Percentiles rank a stretch among this genome's conserved stretches.
phyloP scores from a whole-genome alignment of 1,140 invertebrate genomes.

The Macrosteles quadrilineatus region DNA sequence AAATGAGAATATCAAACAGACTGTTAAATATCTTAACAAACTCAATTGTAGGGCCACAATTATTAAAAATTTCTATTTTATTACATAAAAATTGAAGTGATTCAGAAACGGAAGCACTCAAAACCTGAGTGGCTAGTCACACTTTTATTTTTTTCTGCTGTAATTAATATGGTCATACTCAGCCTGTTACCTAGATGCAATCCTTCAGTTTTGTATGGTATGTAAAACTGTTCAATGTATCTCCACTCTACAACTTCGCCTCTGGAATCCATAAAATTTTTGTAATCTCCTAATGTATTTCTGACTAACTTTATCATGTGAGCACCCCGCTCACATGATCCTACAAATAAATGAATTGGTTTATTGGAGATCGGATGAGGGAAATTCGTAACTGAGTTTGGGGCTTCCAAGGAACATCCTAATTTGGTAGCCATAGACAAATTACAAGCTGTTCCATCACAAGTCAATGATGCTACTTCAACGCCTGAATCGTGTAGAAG shows the following conservation, averaged over 20 bases:
- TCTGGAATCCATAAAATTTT: not conserved
- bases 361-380: not conserved
- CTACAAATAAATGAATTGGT: too few relatives aligned
- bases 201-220: not conserved
- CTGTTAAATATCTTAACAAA: not conserved
- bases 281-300: slow-evolving; percentile 28
- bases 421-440: not conserved
- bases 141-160: too few relatives aligned
- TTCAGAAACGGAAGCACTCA: not conserved
- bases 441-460: not conserved
- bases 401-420: not conserved
- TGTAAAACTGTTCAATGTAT: not conserved
- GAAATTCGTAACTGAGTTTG: not conserved
- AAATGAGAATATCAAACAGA: not conserved
- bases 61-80: too few relatives aligned
- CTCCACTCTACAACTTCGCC: not conserved
- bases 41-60: not conserved
- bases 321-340: too few relatives aligned
- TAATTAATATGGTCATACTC: too few relatives aligned
- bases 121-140: too few relatives aligned
- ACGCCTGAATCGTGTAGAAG: not conserved
- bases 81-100: not conserved
- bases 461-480: not conserved
- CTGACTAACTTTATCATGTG: slow-evolving; percentile 41
- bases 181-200: not conserved